Base-by-base conservation (phyloP, 2,888 invertebrate species). In the Merodon equestris region DNA sequence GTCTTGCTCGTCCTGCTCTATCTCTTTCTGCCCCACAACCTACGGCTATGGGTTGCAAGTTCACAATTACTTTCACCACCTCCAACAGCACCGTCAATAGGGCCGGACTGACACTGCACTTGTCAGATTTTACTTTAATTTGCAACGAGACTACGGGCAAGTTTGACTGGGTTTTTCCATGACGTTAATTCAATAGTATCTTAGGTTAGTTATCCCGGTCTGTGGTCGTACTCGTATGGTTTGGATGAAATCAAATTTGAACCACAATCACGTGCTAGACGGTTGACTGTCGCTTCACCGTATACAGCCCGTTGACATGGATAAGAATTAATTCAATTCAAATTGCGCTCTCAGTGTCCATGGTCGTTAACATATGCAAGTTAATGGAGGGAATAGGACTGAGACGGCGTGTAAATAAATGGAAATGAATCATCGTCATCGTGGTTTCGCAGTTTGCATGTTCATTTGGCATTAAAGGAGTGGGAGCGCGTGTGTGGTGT, bases 401-500 rank as follows among this genome's bases (percentile, higher is more conserved):
- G 36, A 18, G 47, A 19, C 7, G 27, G 15, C 19, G 36, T 36
- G 53, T 53, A 64, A 64, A 53, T 53, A 64, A 47, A 47, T 38
- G 14, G 47, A 38, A 47, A 66, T 56, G 64, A 48, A 47, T 66
- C 64, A 66, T 56, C 47, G 47, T 27, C 54, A 47, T 66, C 45
- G 34, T 14, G 63, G 53, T 56, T 27, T 27, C 27, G 7, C 27
- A 4, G 27, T 27, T 66, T 56, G 66, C 66, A 66, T 66, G 66
- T 66, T 66, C 13, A 56, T 66, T 40, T 56, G 17, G 27, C 15
- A 56, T 56, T 64, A 45, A 17, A 14, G 13, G 36, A 42, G 14
- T 36, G 45, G 53, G 15, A 54, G 14, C 19, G 63, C 14, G 17
- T 19, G 17, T 4, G 4, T 14, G 38, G 13, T 7, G 13, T 10